Base-by-base conservation (phyloP, 1,140 invertebrate species). In the Ceratosolen fusciceps region DNA sequence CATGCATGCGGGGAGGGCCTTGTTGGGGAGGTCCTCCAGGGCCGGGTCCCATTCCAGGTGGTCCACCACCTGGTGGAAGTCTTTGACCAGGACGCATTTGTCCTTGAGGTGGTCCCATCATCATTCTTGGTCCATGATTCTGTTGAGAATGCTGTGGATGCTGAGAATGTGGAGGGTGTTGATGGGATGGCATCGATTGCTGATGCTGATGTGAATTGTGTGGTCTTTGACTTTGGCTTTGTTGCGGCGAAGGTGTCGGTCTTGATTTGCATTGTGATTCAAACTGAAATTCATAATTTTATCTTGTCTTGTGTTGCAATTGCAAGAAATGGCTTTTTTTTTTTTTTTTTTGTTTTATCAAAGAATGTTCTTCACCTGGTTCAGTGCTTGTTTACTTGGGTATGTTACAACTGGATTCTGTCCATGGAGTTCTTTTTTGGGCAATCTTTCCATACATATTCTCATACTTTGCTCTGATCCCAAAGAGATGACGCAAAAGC, bases 381-480 rank as follows among this genome's bases (percentile, higher is more conserved):
- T 91, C 8, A 96, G 91, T 78, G 96, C 95, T 89, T 98, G 96
- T 91, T 98, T 99, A 75, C 96, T 99, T 52, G 97, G 98, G 87
- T 96, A 95, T 26, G 98, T 98, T 49, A 99, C 98, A 72, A 97
- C 94, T 1, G 97, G 97, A 85, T 93, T 94, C 88, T 99, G 98
- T 37, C 98, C 98, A 89, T 99, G 97, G 19, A 99, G 91, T 85
- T 98, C 97, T 87, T 97, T 98, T 87, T 98, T 98, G 0, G 96
- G 94, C 56, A 99, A 91, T 82, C 96, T 94, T 74, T 99, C 98
- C 93, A 99, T 94, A 58, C 98, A 95, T 77, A 95, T 92, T 79
- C 97, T 93, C 84, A 97, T 94, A 80, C 98, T 99, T 80, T 93
- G 92, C 84, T 99, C 98, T 0, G 97, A 99, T 19, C 95, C 96